Evolutionary conservation across 1,140 invertebrate species (phyloP), one percentile per base, ranked within the genome.

Genomic region (Dreissena rostriformis): DNA sequence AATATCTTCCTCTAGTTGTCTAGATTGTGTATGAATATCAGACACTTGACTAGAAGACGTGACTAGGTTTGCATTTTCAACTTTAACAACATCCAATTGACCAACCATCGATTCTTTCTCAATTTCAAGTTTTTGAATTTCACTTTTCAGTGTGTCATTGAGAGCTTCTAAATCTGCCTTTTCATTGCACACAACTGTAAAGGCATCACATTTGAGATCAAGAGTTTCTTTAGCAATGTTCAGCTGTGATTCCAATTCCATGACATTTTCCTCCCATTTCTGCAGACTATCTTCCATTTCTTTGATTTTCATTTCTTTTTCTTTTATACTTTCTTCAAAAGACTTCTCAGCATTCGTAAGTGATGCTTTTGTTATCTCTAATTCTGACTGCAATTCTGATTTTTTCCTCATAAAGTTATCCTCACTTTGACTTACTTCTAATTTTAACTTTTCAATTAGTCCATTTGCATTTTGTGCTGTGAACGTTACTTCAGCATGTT

Each of bases 31-130:
- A 39, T 39, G 39, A 39, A 39, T 39, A 5, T 68, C 66, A 24
- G 39, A 29, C 17, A 17, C 63, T 29, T 86, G 63, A 82, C 66
- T 72, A 49, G 84, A 71, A 14, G 63, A 63, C 8, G 78, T 19
- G 17, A 81, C 28, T 14, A 81, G 26, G n/a, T 83, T 53, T 8
- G 17, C 63, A 73, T 57, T 65, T 24, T 83, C 75, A 14, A 57
- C 68, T 53, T 78, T 85, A 68, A 78, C 63, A 39, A 52, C 79
- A 52, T 82, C 77, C 17, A 72, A 49, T 26, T 78, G 73, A 73
- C 22, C 73, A 8, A 70, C 68, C 17, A 29, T 80, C 2, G 15
- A 10, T 53, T 63, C 61, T n/a, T 73, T 84, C 67, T 79, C 82
- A 65, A 51, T 29, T 66, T 66, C 74, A 17, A 86, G 26, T 6